Evolutionary conservation across 2,888 invertebrate species (phyloP).

Genomic region (Spatulosminthurus flaviceps): DNA sequence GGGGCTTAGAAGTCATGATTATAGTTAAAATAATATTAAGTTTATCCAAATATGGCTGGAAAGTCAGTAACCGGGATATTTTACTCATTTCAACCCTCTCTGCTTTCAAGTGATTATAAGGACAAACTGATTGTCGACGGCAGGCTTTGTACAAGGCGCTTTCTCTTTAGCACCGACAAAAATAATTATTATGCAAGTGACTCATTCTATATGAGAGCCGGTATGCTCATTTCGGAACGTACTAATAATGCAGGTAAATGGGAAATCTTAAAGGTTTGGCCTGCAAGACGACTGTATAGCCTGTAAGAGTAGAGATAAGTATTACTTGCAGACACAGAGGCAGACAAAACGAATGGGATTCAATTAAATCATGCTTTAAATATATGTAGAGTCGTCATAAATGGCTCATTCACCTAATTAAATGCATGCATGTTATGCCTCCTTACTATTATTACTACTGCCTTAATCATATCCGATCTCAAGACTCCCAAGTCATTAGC

Average conservation of each 20-base stretch:
- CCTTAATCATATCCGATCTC: background rate
- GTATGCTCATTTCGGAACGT: too few species aligned
- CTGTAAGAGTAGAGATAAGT: background rate
- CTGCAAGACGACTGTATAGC: too few species aligned
- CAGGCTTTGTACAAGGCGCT: background rate
- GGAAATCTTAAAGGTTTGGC: too few species aligned
- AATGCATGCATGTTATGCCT: background rate
- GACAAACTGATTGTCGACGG: background rate
- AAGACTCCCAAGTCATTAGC: slow-evolving; percentile 8
- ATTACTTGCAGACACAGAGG: background rate
- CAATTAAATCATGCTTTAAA: background rate
- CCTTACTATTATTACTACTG: background rate
- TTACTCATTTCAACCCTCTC: background rate
- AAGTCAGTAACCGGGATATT: slow-evolving; percentile 15
- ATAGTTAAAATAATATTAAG: background rate
- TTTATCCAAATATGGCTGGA: slow-evolving; percentile 3
- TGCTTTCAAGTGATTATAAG: background rate
- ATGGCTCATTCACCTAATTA: slow-evolving; percentile 14
- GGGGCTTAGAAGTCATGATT: background rate
- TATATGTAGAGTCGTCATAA: background rate
- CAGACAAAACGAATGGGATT: background rate
- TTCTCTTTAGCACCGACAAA: too few species aligned
- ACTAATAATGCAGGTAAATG: too few species aligned
- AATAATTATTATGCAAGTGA: too few species aligned
- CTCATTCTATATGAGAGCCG: too few species aligned